These are phyloP conservation scores for Lasioglossum lativentre DNA, from an alignment of 2,888 invertebrate genomes.

Conservation along the genomic window DNA sequence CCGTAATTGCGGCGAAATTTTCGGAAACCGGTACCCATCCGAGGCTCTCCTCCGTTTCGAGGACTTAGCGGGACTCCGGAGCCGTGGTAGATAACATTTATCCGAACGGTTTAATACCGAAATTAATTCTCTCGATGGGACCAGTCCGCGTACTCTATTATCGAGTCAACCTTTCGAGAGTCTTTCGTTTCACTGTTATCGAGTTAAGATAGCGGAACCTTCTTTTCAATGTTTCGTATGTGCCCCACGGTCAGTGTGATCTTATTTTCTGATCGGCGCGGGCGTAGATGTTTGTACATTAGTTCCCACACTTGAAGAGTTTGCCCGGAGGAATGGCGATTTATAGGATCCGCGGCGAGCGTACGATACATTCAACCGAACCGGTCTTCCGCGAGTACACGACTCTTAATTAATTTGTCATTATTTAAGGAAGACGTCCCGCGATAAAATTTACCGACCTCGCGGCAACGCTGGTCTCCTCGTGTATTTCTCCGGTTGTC, in stretches of 20 bases:
- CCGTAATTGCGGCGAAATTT: slow-evolving; percentile 8
- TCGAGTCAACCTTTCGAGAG: background rate
- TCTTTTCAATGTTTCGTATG: background rate
- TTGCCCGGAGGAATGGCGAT: slow-evolving; percentile 61
- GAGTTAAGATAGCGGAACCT: background rate
- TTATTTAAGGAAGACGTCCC: slow-evolving; percentile 72
- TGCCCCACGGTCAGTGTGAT: background rate
- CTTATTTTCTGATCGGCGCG: background rate
- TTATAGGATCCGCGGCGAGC: slow-evolving; percentile 53
- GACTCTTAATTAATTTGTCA: slow-evolving; percentile 78
- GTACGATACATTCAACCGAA: slow-evolving; percentile 63
- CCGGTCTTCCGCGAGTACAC: slow-evolving; percentile 71
- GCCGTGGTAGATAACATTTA: background rate
- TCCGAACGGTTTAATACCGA: background rate
- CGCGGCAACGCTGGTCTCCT: slow-evolving; percentile 30
- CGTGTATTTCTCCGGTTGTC: slow-evolving; percentile 43
- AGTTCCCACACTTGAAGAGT: slow-evolving; percentile 39
- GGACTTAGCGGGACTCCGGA: background rate
- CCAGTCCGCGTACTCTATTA: background rate
- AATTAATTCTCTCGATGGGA: background rate
- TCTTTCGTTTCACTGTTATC: background rate
- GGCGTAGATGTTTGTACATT: slow-evolving; percentile 2
- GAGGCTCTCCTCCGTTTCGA: background rate
- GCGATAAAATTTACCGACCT: slow-evolving; percentile 69
- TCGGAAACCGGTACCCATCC: background rate